phyloP scores from a whole-genome alignment of 2,113 vertebrate genomes.

The Shinisaurus crocodilurus region DNA sequence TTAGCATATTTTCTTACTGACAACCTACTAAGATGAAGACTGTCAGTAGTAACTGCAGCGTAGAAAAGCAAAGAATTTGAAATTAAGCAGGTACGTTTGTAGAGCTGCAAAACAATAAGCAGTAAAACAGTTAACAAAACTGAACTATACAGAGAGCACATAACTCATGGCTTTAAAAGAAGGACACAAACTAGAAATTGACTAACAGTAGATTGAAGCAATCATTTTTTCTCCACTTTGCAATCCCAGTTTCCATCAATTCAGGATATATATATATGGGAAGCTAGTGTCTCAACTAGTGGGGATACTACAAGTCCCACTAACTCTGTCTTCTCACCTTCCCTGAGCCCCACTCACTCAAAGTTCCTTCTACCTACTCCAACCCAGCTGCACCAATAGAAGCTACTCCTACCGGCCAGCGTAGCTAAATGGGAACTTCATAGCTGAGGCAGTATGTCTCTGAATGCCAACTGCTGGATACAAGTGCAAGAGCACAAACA shows the following conservation, averaged over 20 bases:
- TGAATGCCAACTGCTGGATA: background rate
- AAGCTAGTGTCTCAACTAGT: background rate
- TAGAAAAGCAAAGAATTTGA: background rate
- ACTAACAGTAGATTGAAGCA: background rate
- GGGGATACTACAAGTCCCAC: background rate
- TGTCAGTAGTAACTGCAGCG: background rate
- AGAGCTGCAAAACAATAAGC: background rate
- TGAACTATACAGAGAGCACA: background rate
- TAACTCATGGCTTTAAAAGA: background rate
- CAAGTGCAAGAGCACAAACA: background rate
- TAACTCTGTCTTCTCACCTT: background rate
- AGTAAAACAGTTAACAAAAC: background rate
- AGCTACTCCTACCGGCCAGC: background rate
- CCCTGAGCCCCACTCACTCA: no score
- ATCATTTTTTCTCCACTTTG: background rate
- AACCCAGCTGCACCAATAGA: background rate
- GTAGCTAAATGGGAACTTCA: background rate
- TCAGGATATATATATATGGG: background rate
- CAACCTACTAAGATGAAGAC: background rate
- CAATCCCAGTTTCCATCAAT: background rate
- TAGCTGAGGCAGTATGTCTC: background rate
- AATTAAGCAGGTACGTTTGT: background rate
- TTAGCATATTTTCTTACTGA: background rate
- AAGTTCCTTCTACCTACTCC: background rate
- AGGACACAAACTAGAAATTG: background rate